phyloP scores from a whole-genome alignment of 2,113 vertebrate genomes.

The Albula goreensis region DNA sequence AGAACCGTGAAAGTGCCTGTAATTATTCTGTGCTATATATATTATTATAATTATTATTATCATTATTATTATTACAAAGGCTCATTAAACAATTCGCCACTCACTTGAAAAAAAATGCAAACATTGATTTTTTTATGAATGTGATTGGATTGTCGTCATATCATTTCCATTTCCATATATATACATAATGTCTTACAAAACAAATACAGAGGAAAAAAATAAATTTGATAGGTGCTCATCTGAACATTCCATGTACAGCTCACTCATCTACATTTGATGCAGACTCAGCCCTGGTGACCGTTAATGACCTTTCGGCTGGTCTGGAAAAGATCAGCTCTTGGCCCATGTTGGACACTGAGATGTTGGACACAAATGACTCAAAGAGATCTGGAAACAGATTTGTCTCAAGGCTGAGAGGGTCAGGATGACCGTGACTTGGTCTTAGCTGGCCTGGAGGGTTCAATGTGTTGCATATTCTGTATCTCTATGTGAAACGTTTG shows the following conservation, averaged over 20 bases:
- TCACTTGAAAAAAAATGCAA: slow-evolving; percentile 42
- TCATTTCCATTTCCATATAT: slow-evolving; percentile 59
- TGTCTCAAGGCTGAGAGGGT: too few relatives aligned
- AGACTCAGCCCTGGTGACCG: background rate
- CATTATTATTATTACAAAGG: slow-evolving; percentile 50
- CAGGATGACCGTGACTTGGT: too few relatives aligned
- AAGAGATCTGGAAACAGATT: background rate
- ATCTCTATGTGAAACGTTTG: slow-evolving; percentile 9
- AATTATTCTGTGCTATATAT: slow-evolving; percentile 75
- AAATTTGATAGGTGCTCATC: slow-evolving; percentile 26
- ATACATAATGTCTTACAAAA: slow-evolving; percentile 60
- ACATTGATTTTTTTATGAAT: slow-evolving; percentile 48
- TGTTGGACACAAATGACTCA: background rate
- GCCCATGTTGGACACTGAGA: background rate
- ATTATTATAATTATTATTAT: slow-evolving; percentile 49
- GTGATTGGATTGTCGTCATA: slow-evolving; percentile 74
- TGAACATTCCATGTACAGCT: background rate
- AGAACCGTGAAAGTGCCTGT: slow-evolving; percentile 71
- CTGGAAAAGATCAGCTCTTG: too few relatives aligned
- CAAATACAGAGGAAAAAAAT: slow-evolving; percentile 26
- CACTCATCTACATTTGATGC: background rate
- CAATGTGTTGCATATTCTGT: slow-evolving; percentile 20
- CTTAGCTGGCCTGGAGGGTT: background rate
- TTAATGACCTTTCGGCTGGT: background rate
- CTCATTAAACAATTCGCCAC: slow-evolving; percentile 52